Conservation (phyloP, 2,888 invertebrate genomes). For the Oegoconia quadripuncta region DNA sequence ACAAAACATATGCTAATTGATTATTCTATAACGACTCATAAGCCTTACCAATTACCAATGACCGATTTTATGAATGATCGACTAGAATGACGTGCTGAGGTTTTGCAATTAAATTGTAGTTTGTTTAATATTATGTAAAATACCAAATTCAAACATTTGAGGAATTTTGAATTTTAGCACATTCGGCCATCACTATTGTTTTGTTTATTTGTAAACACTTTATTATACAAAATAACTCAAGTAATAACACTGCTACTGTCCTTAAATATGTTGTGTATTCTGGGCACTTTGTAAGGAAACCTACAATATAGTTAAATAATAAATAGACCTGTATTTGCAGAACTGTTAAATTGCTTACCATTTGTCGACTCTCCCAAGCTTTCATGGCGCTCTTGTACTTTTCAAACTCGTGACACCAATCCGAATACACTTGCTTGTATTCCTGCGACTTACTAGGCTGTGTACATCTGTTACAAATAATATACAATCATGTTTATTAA, state of each 20-base stretch:
- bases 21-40: conserved; percentile 23
- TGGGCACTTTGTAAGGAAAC: too few species aligned
- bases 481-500: too few species aligned
- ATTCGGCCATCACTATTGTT: too few species aligned
- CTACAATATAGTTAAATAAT: too few species aligned
- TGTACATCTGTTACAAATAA: conserved; percentile 59
- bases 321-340: not conserved
- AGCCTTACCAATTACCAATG: conserved; percentile 7
- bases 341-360: conserved; percentile 53
- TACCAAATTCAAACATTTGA: too few species aligned
- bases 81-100: not conserved
- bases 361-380: conserved; percentile 81
- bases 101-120: not conserved
- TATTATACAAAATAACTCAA: too few species aligned
- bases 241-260: not conserved
- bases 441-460: conserved; percentile 79
- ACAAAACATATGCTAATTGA: conserved; percentile 25
- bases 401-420: conserved; percentile 87
- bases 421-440: conserved; percentile 82
- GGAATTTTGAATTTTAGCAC: too few species aligned
- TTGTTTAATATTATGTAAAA: too few species aligned
- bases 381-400: conserved; percentile 84
- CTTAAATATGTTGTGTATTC: not conserved
- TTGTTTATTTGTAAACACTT: too few species aligned
- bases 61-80: conserved; percentile 1